Base-by-base conservation (phyloP, 2,113 vertebrate genomes). In the Diadophis punctatus region DNA sequence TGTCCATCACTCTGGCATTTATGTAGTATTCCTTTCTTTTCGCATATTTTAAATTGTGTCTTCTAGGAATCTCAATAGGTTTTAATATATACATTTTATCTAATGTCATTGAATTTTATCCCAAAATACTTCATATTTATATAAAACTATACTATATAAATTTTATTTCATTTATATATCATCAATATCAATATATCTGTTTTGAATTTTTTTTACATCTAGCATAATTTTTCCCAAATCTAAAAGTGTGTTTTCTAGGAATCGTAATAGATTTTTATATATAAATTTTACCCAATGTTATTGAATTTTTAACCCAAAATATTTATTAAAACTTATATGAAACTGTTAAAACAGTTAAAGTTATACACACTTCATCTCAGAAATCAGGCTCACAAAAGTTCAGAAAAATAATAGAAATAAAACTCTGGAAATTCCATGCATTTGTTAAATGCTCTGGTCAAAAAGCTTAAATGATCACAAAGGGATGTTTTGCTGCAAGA, bases 291-390 rank as follows among this genome's bases (percentile, higher is more conserved):
- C 87, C 46, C 7, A 94, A 92, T 86, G 25, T 22, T 58, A 11
- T 60, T 30, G 4, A 30, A 60, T 52, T 49, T 93, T 94, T 25
- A 87, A 0, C 60, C 43, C 55, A 90, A 74, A 46, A 27, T 0
- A 14, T 58, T 12, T 74, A 74, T 11, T 84, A 0, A 43, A 30
- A 3, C 0, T 16, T 34, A 11, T 23, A 48, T 18, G 68, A 68
- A 68, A 23, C 34, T 60, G 46, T 8, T 88, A 68, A 92, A 93
- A 86, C 25, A 53, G 16, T 84, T 68, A 84, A 94, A 94, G 60
- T 14, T 58, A 49, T 18, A 91, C 7, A 63, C 91, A 86, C 30
- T 63, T 68, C 18, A 92, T 25, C 10, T 93, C 94, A 80, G n/a
- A 90, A 94, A 55, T 4, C 3, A 92, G 91, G n/a, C 16, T 94